Evolutionary conservation across 2,113 vertebrate genomes (phyloP).

Genomic region (Cephalopholis sonnerati): DNA sequence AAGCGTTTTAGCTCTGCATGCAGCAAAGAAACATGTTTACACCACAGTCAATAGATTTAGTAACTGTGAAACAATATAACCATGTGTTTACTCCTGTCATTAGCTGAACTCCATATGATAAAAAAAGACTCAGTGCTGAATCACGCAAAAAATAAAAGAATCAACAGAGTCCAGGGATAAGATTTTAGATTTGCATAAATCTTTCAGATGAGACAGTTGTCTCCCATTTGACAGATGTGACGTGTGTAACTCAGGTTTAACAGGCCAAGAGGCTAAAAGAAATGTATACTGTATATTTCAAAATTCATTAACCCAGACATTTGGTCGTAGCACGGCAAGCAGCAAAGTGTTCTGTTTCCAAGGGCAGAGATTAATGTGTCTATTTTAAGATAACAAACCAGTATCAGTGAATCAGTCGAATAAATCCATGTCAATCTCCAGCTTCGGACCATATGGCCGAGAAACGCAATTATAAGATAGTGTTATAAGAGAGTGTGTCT

Average conservation of each 20-base stretch:
- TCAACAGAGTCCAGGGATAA: slow-evolving; percentile 7
- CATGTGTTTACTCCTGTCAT: slow-evolving; percentile 33
- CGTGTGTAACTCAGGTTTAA: neutral
- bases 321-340: neutral
- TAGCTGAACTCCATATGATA: slow-evolving; percentile 22
- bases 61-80: slow-evolving; percentile 49
- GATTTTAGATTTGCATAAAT: slow-evolving; percentile 28
- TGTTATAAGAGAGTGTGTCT: neutral
- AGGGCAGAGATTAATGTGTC: neutral
- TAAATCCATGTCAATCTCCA: neutral
- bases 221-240: neutral
- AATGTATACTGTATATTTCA: neutral
- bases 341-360: neutral
- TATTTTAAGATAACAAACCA: neutral
- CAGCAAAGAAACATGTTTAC: slow-evolving; percentile 53
- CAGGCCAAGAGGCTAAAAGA: neutral
- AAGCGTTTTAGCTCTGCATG: slow-evolving; percentile 65
- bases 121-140: neutral
- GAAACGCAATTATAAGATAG: neutral
- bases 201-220: slow-evolving; percentile 8
- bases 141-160: slow-evolving; percentile 23
- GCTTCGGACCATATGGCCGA: neutral
- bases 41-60: slow-evolving; percentile 44
- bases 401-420: neutral
- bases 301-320: neutral